A percentile compares a stretch with the other conserved stretches of the same genome.
Conservation (phyloP, 2,113 vertebrate species). For the Nycticryphes semicollaris region DNA sequence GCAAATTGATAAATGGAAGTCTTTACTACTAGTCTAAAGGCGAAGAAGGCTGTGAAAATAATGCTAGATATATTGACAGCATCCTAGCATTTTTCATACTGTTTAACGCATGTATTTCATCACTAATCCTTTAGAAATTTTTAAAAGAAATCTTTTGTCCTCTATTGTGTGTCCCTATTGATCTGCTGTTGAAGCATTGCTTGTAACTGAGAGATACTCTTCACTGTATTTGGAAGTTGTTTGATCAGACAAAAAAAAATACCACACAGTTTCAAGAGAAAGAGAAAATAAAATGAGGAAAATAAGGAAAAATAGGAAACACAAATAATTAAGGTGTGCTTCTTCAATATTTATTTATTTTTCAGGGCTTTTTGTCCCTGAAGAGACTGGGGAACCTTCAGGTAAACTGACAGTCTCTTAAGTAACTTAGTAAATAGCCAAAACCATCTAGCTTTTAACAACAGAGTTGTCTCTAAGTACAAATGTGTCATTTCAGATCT, state of each 20-base stretch:
- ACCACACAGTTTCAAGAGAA: background rate
- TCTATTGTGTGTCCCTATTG: background rate
- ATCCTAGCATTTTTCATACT: background rate
- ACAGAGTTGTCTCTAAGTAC: background rate
- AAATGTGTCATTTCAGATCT: background rate
- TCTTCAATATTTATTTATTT: background rate
- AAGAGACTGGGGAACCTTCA: background rate
- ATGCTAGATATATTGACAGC: background rate
- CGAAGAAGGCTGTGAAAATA: background rate
- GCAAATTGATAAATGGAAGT: constrained; percentile 8
- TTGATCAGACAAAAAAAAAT: constrained; percentile 35
- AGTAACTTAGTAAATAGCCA: background rate
- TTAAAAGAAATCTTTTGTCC: background rate
- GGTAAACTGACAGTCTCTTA: background rate
- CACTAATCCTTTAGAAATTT: background rate
- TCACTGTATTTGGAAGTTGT: background rate
- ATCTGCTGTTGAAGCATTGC: background rate
- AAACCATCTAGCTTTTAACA: background rate
- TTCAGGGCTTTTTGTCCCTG: background rate
- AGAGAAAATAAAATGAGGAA: background rate
- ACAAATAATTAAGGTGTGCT: background rate
- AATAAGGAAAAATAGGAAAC: background rate
- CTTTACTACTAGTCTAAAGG: background rate
- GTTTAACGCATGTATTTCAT: background rate
- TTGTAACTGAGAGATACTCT: background rate